Evolutionary conservation across 2,113 vertebrate species (phyloP), one percentile per base, ranked within the genome.

Genomic region (Sinocyclocheilus grahami): DNA sequence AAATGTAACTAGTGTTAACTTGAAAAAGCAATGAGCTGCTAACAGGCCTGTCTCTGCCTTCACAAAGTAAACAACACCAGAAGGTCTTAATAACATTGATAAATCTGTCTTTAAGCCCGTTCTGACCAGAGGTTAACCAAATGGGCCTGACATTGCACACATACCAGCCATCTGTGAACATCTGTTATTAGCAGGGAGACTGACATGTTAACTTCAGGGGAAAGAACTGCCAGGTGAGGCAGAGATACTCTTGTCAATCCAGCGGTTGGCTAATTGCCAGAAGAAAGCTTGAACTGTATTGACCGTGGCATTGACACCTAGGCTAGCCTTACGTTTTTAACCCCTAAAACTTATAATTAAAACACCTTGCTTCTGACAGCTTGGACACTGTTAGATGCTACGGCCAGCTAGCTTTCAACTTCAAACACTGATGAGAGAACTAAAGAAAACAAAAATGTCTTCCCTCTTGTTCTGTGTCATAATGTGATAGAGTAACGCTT

Each of bases 121-220:
- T 20, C 51, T 87, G 46, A 88, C 53, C 65, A 33, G 30, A 75
- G 87, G 88, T 88, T 79, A 87, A 88, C 42, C 10, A 22, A 79
- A 53, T 58, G 24, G 33, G 78, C 55, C 37, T 62, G 62, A 78
- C 76, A 84, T 55, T 77, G 5, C 39, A 20, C 75, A 22, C 37
- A 33, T 37, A 53, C 30, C 13, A 51, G 39, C 30, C 27, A 53
- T 24, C 4, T 63, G 86, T 85, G 81, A 78, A 33, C 60, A 39
- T 67, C 63, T 83, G 82, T 65, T 83, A 63, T 86, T 88, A 85
- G n/a, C 53, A 37, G 78, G 30, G 48, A 88, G 71, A 82, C 78
- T 85, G 89, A 81, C 82, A 85, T 60, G 53, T 74, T 84, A 84
- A 39, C 55, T 76, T 39, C 24, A 14, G 10, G 18, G 55, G 55